These are phyloP conservation scores for Gandaritis pyraliata DNA, from an alignment of 2,888 invertebrate species.

Conservation along the genomic window DNA sequence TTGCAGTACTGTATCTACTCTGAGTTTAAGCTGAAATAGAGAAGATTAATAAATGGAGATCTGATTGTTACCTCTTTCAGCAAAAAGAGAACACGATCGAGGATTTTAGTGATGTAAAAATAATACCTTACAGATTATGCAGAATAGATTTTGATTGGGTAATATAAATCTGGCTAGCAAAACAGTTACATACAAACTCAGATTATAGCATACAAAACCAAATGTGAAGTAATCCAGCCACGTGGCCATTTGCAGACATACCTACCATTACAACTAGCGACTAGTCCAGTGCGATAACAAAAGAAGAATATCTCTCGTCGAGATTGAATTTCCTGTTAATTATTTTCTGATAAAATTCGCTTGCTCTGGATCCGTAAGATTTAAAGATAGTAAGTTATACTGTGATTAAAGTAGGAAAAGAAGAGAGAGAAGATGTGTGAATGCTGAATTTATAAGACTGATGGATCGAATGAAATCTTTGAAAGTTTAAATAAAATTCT, in stretches of 20 bases:
- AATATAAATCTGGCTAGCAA: not conserved
- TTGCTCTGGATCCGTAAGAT: conserved; percentile 4
- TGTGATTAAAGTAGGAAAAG: conserved; percentile 50
- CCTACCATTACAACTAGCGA: not conserved
- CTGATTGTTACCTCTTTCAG: too few species aligned
- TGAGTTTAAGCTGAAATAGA: too few species aligned
- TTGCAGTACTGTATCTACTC: too few species aligned
- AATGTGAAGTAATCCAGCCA: not conserved
- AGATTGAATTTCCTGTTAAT: too few species aligned
- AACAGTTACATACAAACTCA: not conserved
- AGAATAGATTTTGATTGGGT: not conserved
- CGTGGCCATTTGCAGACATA: not conserved
- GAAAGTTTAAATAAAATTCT: conserved; percentile 5
- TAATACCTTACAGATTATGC: not conserved
- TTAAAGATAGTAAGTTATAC: conserved; percentile 43
- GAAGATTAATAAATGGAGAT: too few species aligned
- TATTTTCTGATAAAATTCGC: not conserved
- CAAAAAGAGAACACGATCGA: too few species aligned
- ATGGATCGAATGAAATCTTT: conserved; percentile 53
- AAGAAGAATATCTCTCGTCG: not conserved
- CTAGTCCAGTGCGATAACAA: not conserved
- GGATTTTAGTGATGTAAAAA: too few species aligned
- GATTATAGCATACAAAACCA: too few species aligned
- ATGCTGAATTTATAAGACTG: conserved; percentile 62
- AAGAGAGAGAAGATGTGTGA: conserved; percentile 37